A percentile compares a stretch with the other conserved stretches of the same genome.
phyloP scores from a whole-genome alignment of 2,888 invertebrate genomes.

The Unio pictorum region DNA sequence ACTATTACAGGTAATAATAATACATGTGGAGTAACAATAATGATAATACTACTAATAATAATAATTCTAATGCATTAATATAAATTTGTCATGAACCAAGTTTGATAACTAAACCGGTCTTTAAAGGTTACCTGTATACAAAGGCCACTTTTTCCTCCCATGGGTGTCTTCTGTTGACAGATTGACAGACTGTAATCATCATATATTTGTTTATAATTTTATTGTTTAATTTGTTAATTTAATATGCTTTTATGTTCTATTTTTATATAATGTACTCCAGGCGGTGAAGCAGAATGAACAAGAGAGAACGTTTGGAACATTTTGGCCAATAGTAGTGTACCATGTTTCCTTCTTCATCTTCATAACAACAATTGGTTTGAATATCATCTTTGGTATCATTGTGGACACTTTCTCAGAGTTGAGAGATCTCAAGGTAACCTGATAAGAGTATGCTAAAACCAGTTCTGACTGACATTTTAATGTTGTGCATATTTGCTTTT shows the following conservation, averaged over 20 bases:
- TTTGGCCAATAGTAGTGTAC: constrained; percentile 68
- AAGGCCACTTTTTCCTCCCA: no score
- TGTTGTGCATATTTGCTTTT: not conserved
- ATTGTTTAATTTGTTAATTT: not conserved
- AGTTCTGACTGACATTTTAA: not conserved
- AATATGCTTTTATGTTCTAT: not conserved
- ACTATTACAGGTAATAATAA: no score
- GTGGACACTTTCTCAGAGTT: constrained; percentile 72
- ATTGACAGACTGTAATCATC: not conserved
- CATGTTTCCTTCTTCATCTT: constrained; percentile 72
- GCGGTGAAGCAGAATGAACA: constrained; percentile 49
- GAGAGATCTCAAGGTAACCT: constrained; percentile 69
- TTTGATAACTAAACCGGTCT: no score
- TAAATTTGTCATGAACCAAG: no score
- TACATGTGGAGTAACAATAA: no score
- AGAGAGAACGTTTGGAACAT: constrained; percentile 52
- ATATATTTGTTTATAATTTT: not conserved
- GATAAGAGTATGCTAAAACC: not conserved
- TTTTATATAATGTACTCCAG: constrained; percentile 33
- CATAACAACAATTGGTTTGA: constrained; percentile 72
- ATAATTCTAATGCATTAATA: no score
- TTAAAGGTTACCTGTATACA: no score
- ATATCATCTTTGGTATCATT: constrained; percentile 73
- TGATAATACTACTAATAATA: no score
- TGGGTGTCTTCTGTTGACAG: no score